Evolutionary conservation across 2,113 vertebrate species (phyloP), one percentile per base, ranked within the genome.

Genomic region (Labeo catla): DNA sequence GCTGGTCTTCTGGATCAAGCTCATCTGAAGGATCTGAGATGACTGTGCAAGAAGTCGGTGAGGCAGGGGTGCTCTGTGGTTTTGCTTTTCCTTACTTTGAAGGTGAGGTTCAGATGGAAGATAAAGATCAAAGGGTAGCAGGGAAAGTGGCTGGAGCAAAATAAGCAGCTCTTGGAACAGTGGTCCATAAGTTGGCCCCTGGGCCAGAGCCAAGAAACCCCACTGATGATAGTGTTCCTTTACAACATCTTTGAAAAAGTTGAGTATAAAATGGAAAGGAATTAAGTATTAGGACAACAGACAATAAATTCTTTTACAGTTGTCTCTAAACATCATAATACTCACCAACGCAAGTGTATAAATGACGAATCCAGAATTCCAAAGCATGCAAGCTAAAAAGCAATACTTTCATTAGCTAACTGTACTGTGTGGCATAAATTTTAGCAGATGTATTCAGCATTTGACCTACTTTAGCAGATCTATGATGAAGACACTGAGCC

Each of bases 301-400:
- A 10, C 13, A 65, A 66, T 15, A 49, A 11, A 59, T 65, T 45
- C 34, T 4, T 72, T 72, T 72, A 45, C 9, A 45, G 68, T n/a
- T n/a, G 19, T 6, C 45, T 1, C 11, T 19, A 52, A 73, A 72
- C 13, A 85, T 6, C 0, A 15, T 81, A 80, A 83, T 16, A 59
- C 92, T 92, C 93, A 99, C 98, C 96, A 96, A 94, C 95, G 49
- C 97, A 97, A 92, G 94, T 96, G 88, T 97, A 95, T 59, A 99
- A 95, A 88, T 98, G 97, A 91, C 95, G 96, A 87, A 99, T 96
- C 98, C 98, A 99, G 93, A 97, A 97, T 83, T 98, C 98, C 94
- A 99, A 93, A 85, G 96, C 95, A 79, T 96, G 95, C 91, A 98
- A 94, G 90, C 98, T 99, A 92, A 89, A 87, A 82, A 16, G 85